Evolutionary conservation across 2,797 vertebrate genomes (phyloP).

Genomic region (Leucoraja ocellata): DNA sequence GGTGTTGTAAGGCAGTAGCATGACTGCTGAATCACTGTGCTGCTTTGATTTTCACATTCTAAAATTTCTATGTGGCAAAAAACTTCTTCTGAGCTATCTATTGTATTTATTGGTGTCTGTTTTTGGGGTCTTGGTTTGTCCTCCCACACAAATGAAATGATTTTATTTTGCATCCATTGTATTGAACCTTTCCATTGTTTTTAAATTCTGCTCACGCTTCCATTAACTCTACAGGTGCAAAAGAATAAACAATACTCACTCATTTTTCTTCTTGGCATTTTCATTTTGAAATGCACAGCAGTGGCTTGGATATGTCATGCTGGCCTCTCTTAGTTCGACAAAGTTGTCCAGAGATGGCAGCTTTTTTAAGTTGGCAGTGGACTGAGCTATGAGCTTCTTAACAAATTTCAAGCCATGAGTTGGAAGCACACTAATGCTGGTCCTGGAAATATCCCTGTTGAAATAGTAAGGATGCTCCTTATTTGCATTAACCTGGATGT

Average conservation of each 20-base stretch:
- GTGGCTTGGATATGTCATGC: conserved; percentile 88
- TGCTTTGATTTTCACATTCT: too few species aligned
- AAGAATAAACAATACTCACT: conserved; percentile 52
- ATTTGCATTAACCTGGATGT: not conserved
- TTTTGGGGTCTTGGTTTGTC: too few species aligned
- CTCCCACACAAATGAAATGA: too few species aligned
- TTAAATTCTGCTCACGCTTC: conserved; percentile 40
- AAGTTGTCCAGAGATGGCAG: conserved; percentile 79
- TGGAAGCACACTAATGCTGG: conserved; percentile 72
- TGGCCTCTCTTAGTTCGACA: conserved; percentile 68
- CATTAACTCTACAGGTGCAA: not conserved
- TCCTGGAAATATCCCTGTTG: conserved; percentile 84
- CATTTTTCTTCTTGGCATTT: conserved; percentile 66
- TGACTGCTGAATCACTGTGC: too few species aligned
- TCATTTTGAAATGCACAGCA: conserved; percentile 85
- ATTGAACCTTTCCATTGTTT: too few species aligned
- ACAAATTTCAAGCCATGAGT: conserved; percentile 69
- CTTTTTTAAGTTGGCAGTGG: conserved; percentile 74
- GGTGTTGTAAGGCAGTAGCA: too few species aligned
- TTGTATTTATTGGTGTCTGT: too few species aligned
- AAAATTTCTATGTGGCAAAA: too few species aligned
- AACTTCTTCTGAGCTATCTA: too few species aligned
- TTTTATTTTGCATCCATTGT: too few species aligned
- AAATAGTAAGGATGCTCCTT: conserved; percentile 45
- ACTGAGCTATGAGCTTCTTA: conserved; percentile 70